Conservation (phyloP, 2,113 vertebrate species). For the Anthoscopus minutus region DNA sequence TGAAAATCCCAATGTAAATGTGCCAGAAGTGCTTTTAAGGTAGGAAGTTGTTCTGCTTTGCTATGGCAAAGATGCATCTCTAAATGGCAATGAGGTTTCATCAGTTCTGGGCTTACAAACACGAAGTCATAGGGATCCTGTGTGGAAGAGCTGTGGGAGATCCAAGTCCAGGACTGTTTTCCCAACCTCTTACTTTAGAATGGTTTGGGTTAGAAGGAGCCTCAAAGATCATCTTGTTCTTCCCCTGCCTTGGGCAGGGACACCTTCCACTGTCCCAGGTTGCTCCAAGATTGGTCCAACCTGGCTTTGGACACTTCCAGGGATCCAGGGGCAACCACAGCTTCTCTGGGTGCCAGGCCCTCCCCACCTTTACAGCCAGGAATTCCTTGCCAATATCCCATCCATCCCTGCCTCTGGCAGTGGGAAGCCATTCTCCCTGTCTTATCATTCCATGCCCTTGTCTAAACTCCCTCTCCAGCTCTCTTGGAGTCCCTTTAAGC, state of each 20-base stretch:
- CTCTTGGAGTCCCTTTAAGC: background rate
- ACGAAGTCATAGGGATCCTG: background rate
- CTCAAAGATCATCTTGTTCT: background rate
- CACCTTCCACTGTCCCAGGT: rapidly evolving
- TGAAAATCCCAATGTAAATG: background rate
- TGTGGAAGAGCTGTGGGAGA: background rate
- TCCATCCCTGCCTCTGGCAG: background rate
- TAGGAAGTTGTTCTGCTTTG: background rate
- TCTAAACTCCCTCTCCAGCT: background rate
- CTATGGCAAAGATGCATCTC: background rate
- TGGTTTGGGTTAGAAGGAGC: background rate
- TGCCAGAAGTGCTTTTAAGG: constrained; percentile 46
- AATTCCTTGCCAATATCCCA: background rate
- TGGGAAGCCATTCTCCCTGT: background rate
- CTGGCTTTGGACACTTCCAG: background rate
- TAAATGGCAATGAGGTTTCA: background rate
- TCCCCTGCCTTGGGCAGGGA: background rate
- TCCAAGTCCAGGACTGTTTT: background rate
- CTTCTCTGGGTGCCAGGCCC: background rate
- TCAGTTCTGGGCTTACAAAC: background rate
- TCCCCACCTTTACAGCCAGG: rapidly evolving
- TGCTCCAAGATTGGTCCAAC: rapidly evolving
- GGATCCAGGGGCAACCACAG: background rate
- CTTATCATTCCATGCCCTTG: background rate
- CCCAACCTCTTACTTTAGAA: background rate